Evolutionary conservation across 2,888 invertebrate species (phyloP), one percentile per base, ranked within the genome.

Genomic region (Branchipolynoe longqiensis): DNA sequence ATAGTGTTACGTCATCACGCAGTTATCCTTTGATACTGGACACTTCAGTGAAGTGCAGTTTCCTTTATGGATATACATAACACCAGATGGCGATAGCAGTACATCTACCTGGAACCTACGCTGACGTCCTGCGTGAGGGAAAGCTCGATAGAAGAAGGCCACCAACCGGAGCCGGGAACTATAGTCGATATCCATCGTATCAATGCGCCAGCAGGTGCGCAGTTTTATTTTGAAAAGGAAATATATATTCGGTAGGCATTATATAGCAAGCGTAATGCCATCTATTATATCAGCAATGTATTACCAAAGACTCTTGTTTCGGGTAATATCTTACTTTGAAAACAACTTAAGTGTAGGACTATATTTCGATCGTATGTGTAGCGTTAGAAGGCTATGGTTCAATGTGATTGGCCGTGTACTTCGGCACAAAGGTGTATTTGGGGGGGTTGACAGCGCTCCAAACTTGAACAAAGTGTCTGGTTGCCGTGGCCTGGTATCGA

Each of bases 391-490:
- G 62, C 36, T 36, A 18, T 18, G 48, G 48, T 38, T n/a, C 69
- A 3, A 69, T 38, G 69, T 38, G 38, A 69, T 69, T 69, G 38
- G 69, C 25, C 38, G 69, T 12, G 62, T 62, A 62, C 62, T 28
- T 36, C 22, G 69, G 36, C 12, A 69, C 69, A 69, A 69, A 69
- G 69, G 69, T 69, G 69, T 69, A 25, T 38, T 69, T 69, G 6
- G 36, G 38, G 69, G 36, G 69, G 12, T 69, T 69, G 69, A 69
- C 62, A 69, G 69, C 38, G 69, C 69, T 69, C 69, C 69, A 33
- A 69, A 69, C 62, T 62, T 62, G 62, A 62, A 62, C 62, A 62
- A 62, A 62, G 62, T 62, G 62, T 62, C n/a, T n/a, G n/a, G n/a
- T n/a, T n/a, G n/a, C n/a, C n/a, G n/a, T n/a, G n/a, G 62, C 31